Evolutionary conservation across 2,113 vertebrate species (phyloP), one percentile per base, ranked within the genome.

Genomic region (Cryptomyrus ogoouensis): DNA sequence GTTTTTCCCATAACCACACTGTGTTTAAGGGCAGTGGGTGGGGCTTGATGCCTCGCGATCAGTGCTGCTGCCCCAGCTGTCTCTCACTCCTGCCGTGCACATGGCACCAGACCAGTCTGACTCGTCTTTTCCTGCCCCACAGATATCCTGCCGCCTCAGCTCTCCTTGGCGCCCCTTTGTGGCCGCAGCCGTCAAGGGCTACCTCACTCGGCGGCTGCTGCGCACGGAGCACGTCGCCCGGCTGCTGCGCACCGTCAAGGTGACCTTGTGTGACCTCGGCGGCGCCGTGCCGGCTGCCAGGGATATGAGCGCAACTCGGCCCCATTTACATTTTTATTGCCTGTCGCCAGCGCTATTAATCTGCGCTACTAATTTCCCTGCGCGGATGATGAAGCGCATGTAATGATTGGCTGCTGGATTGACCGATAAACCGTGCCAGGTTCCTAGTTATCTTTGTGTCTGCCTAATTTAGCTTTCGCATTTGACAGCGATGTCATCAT

Each of bases 151-250:
- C 58, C 5, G 12, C 56, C 80, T 91, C 21, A 74, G 88, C 3
- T 90, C 91, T 84, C 89, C 3, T 88, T 90, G 80, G 90, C 93
- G 90, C 94, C 94, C 93, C 93, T 95, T 96, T 89, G 93, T 96
- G 95, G 87, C 90, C 1, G 95, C 96, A 1, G 92, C 90, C 0
- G 90, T 92, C 42, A 95, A 93, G 88, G 96, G 96, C 15, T 96
- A 94, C 83, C 94, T 96, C 7, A 95, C 95, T 1, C 95, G 96
- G 31, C 92, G 95, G 86, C 92, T 96, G 58, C 91, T 96, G 58
- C 93, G 52, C 90, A 95, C 96, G 0, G 95, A 96, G 91, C 91
- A 92, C 53, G 93, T 96, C 74, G 88, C 89, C 2, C 94, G 93
- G 92, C 94, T 96, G 91, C 91, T 91, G 87, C 92, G 94, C 89